Evolutionary conservation across 2,797 vertebrate genomes (phyloP).

Genomic region (Fringilla coelebs): DNA sequence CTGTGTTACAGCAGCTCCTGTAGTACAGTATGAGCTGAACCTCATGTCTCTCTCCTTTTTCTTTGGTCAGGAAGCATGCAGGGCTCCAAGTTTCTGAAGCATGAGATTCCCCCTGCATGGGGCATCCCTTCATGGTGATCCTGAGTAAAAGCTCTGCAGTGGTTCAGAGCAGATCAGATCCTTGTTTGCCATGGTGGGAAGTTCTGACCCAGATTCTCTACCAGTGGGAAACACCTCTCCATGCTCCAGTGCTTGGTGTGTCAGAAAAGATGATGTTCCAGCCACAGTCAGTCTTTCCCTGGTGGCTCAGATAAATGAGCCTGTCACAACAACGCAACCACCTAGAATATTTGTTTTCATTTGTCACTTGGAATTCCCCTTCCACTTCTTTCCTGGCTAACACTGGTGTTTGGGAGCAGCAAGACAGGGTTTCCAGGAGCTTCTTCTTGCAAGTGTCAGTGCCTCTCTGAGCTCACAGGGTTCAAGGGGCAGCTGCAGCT

Average conservation of each 20-base stretch:
- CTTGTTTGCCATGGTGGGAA: background rate
- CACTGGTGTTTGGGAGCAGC: background rate
- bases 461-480: background rate
- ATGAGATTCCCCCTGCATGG: background rate
- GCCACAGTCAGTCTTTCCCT: conserved; percentile 9
- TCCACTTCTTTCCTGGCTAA: background rate
- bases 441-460: background rate
- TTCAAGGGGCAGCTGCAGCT: background rate
- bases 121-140: background rate
- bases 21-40: background rate
- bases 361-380: conserved; percentile 29
- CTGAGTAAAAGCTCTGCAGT: background rate
- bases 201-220: conserved; percentile 37
- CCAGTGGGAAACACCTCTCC: background rate
- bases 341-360: conserved; percentile 36
- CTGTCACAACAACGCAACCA: conserved; percentile 7
- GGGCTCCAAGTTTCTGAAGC: background rate
- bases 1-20: background rate
- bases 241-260: background rate
- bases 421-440: background rate
- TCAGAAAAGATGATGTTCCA: conserved; percentile 45
- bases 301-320: conserved; percentile 49
- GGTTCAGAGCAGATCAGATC: background rate
- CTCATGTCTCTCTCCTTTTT: fast-evolving
- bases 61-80: background rate